phyloP scores from a whole-genome alignment of 2,888 invertebrate species.

The Cataglyphis altisquamis region DNA sequence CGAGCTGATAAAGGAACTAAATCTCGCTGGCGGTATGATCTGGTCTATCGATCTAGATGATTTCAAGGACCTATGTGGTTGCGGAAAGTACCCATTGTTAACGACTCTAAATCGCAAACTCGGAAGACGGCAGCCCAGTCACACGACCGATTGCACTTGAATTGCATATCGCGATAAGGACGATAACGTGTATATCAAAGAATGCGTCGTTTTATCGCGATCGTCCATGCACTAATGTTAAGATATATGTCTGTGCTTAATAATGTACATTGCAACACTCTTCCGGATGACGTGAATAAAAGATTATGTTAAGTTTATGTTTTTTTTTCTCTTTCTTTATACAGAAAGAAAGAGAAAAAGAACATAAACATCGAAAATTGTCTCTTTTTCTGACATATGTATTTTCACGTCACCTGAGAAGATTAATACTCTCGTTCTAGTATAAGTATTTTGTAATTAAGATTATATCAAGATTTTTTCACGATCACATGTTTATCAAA shows the following conservation, averaged over 20 bases:
- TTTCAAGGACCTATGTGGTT: constrained; percentile 91
- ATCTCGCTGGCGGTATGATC: constrained; percentile 95
- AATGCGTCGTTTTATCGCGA: not conserved
- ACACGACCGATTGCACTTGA: constrained; percentile 64
- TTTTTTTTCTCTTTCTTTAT: not conserved
- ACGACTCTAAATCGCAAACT: constrained; percentile 88
- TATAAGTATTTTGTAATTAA: constrained; percentile 16
- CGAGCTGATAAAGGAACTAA: constrained; percentile 91
- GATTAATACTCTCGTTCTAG: constrained; percentile 38
- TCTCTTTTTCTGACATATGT: not conserved
- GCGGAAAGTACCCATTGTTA: constrained; percentile 93
- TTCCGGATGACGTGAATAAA: constrained; percentile 75
- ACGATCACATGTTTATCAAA: not conserved
- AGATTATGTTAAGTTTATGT: not conserved
- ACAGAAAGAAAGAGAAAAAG: not conserved
- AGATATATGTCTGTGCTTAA: not conserved
- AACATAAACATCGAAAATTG: not conserved
- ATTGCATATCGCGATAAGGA: not conserved
- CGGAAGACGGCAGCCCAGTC: constrained; percentile 4
- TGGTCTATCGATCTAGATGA: constrained; percentile 97
- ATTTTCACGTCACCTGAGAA: constrained; percentile 54
- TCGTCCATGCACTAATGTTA: not conserved
- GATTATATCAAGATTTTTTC: not conserved
- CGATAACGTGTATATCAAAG: constrained; percentile 1
- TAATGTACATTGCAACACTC: constrained; percentile 65